Conservation (phyloP, 1,140 invertebrate species). For the Ceratina japonica region DNA sequence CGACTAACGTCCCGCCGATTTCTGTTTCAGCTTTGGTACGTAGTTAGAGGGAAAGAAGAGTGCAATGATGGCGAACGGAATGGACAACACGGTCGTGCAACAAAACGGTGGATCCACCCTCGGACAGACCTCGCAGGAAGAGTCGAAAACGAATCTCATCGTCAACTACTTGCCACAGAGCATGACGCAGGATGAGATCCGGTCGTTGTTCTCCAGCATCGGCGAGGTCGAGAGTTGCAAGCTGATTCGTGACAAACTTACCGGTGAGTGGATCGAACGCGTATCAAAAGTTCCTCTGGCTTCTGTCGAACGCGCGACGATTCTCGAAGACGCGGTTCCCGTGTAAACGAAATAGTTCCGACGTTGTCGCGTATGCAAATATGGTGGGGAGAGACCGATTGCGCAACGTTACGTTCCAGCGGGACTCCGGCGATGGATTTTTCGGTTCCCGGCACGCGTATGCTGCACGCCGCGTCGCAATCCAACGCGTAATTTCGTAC, state of each 20-base stretch:
- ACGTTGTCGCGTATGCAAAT: not conserved
- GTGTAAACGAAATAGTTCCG: not conserved
- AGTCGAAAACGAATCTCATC: slow-evolving; percentile 98
- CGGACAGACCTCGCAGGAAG: slow-evolving; percentile 88
- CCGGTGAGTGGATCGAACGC: slow-evolving; percentile 83
- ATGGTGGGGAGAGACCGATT: not conserved
- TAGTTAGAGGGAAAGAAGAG: slow-evolving; percentile 73
- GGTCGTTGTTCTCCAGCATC: slow-evolving; percentile 97
- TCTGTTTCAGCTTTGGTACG: slow-evolving; percentile 77
- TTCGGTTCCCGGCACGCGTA: not conserved
- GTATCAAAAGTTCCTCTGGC: too few relatives aligned
- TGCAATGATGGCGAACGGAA: slow-evolving; percentile 91
- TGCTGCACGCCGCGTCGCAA: slow-evolving; percentile 14
- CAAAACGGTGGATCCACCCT: slow-evolving; percentile 85
- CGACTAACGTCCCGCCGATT: not conserved
- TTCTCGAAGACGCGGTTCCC: too few relatives aligned
- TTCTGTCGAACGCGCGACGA: too few relatives aligned
- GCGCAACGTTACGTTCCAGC: slow-evolving; percentile 5
- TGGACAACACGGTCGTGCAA: slow-evolving; percentile 84
- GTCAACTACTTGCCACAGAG: slow-evolving; percentile 99
- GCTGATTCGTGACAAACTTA: slow-evolving; percentile 98
- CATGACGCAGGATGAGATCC: slow-evolving; percentile 99
- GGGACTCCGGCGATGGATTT: not conserved
- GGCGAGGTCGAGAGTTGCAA: slow-evolving; percentile 99
- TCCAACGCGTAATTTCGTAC: slow-evolving; percentile 45